Conservation (phyloP, 2,888 invertebrate genomes). For the Allolobophora icterica region DNA sequence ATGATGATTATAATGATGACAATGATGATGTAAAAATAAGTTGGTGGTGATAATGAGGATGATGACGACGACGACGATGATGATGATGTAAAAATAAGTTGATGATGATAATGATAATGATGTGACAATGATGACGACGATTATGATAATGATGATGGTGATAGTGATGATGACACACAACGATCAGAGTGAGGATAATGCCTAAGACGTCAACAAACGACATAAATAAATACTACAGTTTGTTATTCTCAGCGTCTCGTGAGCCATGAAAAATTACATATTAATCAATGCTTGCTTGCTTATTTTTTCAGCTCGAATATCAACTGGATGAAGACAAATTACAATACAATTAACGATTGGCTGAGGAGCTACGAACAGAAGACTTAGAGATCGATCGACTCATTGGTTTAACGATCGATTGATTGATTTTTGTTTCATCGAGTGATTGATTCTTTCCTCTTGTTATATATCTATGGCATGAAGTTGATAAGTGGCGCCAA, state of each 20-base stretch:
- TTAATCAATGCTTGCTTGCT: background rate
- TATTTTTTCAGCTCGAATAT: slow-evolving; percentile 58
- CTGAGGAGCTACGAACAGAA: slow-evolving; percentile 29
- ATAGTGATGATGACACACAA: no score
- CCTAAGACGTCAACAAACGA: no score
- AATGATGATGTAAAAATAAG: slow-evolving; percentile 20
- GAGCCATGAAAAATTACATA: background rate
- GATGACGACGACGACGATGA: slow-evolving; percentile 25
- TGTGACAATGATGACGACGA: no score
- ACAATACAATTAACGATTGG: slow-evolving; percentile 58
- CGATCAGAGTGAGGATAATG: no score
- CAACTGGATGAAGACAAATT: slow-evolving; percentile 60
- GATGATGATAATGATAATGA: no score
- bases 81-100: no score
- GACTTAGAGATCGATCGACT: background rate
- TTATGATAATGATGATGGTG: no score
- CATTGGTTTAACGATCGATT: background rate
- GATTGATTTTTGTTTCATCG: no score
- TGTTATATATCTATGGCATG: background rate
- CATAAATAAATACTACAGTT: no score
- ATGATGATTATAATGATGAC: slow-evolving; percentile 34
- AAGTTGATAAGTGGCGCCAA: background rate
- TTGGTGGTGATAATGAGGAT: no score
- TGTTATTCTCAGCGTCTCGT: background rate
- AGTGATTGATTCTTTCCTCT: background rate